phyloP scores from a whole-genome alignment of 1,140 invertebrate genomes.

The Matsumurasca onukii region DNA sequence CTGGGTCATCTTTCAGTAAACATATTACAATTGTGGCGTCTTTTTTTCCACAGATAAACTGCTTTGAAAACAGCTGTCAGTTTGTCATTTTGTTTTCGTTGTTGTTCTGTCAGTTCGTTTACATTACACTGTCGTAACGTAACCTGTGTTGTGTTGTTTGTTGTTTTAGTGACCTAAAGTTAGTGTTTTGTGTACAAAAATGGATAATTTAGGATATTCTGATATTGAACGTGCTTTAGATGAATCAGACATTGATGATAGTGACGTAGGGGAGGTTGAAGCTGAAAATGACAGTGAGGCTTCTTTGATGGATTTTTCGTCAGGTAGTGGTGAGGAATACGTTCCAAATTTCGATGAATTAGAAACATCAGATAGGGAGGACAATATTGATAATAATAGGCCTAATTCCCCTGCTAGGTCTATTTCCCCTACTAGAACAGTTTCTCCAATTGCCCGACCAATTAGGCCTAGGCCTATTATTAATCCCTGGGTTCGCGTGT shows the following conservation, averaged over 20 bases:
- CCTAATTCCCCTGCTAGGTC: too few species aligned
- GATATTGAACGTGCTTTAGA: neutral
- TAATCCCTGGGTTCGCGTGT: constrained; percentile 3
- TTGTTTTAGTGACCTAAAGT: too few species aligned
- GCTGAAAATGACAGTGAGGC: neutral
- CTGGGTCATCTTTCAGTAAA: too few species aligned
- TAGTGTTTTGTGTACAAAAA: too few species aligned
- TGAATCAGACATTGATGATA: neutral
- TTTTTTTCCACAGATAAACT: too few species aligned
- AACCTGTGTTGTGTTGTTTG: neutral
- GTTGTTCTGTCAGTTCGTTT: too few species aligned
- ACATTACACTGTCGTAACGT: neutral
- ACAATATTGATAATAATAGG: neutral
- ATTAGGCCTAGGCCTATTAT: neutral
- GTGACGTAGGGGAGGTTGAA: neutral
- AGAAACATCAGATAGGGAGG: neutral
- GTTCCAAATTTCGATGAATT: neutral
- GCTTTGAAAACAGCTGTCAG: too few species aligned
- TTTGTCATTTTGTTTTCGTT: too few species aligned
- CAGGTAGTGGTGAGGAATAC: neutral
- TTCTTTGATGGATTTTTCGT: constrained; percentile 12
- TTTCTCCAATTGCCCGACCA: neutral
- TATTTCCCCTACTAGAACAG: neutral
- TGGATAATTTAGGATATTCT: too few species aligned
- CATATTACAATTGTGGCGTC: too few species aligned